These are phyloP conservation scores for Geophilus truncorum DNA, from an alignment of 2,888 invertebrate genomes.

Conservation along the genomic window DNA sequence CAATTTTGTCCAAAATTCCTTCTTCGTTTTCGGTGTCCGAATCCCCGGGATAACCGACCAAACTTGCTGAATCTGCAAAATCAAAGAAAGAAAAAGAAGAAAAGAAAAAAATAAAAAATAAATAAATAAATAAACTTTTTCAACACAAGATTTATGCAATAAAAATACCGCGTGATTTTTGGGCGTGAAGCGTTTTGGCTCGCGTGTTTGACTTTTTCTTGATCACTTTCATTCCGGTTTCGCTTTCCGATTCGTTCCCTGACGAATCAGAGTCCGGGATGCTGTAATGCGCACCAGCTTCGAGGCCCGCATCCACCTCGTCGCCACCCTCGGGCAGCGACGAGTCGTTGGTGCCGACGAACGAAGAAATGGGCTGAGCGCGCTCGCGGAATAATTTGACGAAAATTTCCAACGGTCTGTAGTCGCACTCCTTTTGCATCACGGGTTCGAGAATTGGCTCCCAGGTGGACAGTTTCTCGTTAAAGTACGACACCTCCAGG, in stretches of 20 bases:
- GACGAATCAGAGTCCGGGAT: conserved; percentile 41
- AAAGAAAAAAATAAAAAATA: no score
- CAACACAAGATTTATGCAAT: no score
- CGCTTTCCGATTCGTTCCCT: conserved; percentile 47
- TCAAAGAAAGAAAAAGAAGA: no score
- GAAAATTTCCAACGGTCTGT: conserved; percentile 66
- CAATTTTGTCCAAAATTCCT: conserved; percentile 63
- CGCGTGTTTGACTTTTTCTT: conserved; percentile 34
- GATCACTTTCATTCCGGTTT: conserved; percentile 49
- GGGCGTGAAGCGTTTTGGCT: conserved; percentile 34
- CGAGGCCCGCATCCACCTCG: conserved; percentile 45
- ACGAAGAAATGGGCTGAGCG: conserved; percentile 38
- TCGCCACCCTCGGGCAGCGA: conserved; percentile 44
- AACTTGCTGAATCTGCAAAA: conserved; percentile 41
- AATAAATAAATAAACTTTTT: no score
- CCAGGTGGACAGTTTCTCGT: conserved; percentile 67
- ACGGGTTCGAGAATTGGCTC: conserved; percentile 77
- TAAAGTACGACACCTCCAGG: conserved; percentile 60
- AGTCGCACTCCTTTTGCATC: conserved; percentile 60
- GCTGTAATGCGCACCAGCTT: conserved; percentile 43
- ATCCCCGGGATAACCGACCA: conserved; percentile 48
- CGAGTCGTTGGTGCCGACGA: conserved; percentile 41
- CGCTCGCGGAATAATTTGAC: conserved; percentile 51
- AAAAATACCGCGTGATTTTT: conserved; percentile 40
- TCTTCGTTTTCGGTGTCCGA: conserved; percentile 71